Evolutionary conservation across 1,140 invertebrate genomes (phyloP).

Genomic region (Drosophila saltans): DNA sequence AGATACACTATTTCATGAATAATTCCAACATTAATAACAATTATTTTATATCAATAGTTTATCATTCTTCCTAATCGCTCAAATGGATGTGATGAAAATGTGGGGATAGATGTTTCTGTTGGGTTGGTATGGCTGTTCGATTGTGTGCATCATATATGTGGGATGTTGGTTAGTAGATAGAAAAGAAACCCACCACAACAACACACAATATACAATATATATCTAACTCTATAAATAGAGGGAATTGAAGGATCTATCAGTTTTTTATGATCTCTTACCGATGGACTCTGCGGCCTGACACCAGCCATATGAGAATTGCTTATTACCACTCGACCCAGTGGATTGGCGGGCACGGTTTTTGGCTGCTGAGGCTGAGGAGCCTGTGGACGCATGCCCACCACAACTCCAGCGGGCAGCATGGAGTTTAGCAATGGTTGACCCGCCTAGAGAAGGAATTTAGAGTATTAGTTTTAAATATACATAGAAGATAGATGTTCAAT

Average conservation of each 20-base stretch:
- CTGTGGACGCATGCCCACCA: slow-evolving; percentile 91
- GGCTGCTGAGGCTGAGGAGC: slow-evolving; percentile 87
- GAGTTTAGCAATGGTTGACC: slow-evolving; percentile 83
- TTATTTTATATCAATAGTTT: slow-evolving; percentile 2
- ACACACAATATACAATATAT: slow-evolving; percentile 32
- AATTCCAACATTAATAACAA: too few species aligned
- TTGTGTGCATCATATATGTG: slow-evolving; percentile 29
- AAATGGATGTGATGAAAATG: slow-evolving; percentile 19
- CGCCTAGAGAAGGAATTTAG: slow-evolving; percentile 51
- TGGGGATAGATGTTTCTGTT: slow-evolving; percentile 6
- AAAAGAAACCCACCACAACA: slow-evolving; percentile 60
- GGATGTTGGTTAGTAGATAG: slow-evolving; percentile 60
- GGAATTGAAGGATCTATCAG: background rate
- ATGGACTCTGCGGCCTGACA: slow-evolving; percentile 90
- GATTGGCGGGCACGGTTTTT: slow-evolving; percentile 88
- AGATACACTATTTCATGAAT: too few species aligned
- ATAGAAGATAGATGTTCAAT: too few species aligned
- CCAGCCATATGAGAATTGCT: slow-evolving; percentile 91
- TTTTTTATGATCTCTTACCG: slow-evolving; percentile 86
- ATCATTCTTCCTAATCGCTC: background rate
- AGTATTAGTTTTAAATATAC: too few species aligned
- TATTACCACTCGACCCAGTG: slow-evolving; percentile 89
- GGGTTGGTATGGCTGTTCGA: slow-evolving; percentile 14
- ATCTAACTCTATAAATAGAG: background rate
- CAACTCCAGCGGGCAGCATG: slow-evolving; percentile 90